Percentiles rank a stretch among this genome's conserved stretches.
These are phyloP conservation scores for Sebastolobus altivelis DNA, from an alignment of 2,797 vertebrate genomes.

Conservation along the genomic window DNA sequence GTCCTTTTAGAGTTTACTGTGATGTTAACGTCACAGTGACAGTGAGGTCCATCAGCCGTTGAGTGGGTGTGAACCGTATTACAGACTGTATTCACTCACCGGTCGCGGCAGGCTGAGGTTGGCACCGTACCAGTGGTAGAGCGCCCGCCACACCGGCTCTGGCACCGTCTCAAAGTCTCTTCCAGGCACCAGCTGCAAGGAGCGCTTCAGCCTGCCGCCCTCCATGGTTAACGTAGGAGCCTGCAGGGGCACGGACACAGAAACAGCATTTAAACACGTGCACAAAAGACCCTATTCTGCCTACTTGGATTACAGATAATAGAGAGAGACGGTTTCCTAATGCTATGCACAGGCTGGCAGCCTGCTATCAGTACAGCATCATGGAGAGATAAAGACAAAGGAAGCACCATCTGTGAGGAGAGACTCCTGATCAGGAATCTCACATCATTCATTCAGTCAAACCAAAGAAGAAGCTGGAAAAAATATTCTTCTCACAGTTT, in stretches of 20 bases:
- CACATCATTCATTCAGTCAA: constrained; percentile 13
- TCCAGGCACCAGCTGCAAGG: constrained; percentile 85
- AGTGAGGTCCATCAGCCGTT: not conserved
- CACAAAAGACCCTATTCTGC: constrained; percentile 33
- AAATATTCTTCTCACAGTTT: not conserved
- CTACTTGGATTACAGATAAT: constrained; percentile 50
- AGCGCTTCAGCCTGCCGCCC: constrained; percentile 92
- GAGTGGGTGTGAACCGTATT: not conserved
- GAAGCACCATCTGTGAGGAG: constrained; percentile 44
- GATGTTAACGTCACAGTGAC: not conserved
- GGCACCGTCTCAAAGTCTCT: constrained; percentile 95
- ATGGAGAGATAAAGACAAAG: constrained; percentile 56
- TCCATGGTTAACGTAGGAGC: constrained; percentile 96
- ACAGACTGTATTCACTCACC: constrained; percentile 83
- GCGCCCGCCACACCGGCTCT: constrained; percentile 97
- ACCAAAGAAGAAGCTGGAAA: not conserved
- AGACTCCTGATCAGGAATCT: constrained; percentile 4
- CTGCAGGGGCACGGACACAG: constrained; percentile 74
- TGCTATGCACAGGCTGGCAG: constrained; percentile 1
- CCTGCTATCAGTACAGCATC: constrained; percentile 29
- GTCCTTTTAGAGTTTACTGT: not conserved
- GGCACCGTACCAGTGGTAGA: constrained; percentile 99
- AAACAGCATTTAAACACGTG: constrained; percentile 13
- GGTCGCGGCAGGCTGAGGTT: constrained; percentile 96
- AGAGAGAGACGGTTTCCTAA: constrained; percentile 40